Base-by-base conservation (phyloP, 2,888 invertebrate species). In the Caenorhabditis panamensis region DNA sequence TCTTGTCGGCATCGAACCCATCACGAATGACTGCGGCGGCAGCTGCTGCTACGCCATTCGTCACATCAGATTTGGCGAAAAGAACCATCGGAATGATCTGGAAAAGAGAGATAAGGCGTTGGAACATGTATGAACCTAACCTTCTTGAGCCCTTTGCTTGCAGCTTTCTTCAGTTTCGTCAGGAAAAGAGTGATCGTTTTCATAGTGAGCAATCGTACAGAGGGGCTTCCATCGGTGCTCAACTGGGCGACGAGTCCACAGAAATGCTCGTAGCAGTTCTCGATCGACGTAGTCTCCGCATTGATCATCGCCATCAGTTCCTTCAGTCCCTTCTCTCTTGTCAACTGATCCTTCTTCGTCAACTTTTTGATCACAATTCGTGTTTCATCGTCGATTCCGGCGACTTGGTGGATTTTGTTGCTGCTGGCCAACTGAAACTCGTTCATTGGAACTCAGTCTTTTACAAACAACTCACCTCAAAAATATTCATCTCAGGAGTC, bases 301-400 rank as follows among this genome's bases (percentile, higher is more conserved):
- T 71, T 68, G 5, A 87, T 49, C 26, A 71, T 56, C 2, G 62
- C 64, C 9, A 76, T 53, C 64, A 83, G 53, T 36, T 84, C 83
- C 56, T 82, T 59, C 4, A 83, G 67, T 16, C 78, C 84, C 67
- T 89, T 89, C 71, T 89, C 89, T 36, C 89, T 68, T 1, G 89
- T 89, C 49, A 78, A 69, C 16, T 85, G 54, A 49, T 89, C 89
- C 56, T 86, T 86, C 58, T 89, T 89, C 16, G 84, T 64, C 51
- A 89, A 69, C 56, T 88, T 88, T 53, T 82, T 83, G 51, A 89
- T 83, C 16, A 87, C 71, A 26, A 88, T 83, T 11, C 83, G 66
- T 18, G 86, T 64, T 41, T 89, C 87, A 24, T 83, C 81, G 37
- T 87, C 85, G 11, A 89, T 61, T 53, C 85, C 82, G 4, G 31